Base-by-base conservation (phyloP, 2,888 invertebrate species). In the Trileptium ribeirensis region DNA sequence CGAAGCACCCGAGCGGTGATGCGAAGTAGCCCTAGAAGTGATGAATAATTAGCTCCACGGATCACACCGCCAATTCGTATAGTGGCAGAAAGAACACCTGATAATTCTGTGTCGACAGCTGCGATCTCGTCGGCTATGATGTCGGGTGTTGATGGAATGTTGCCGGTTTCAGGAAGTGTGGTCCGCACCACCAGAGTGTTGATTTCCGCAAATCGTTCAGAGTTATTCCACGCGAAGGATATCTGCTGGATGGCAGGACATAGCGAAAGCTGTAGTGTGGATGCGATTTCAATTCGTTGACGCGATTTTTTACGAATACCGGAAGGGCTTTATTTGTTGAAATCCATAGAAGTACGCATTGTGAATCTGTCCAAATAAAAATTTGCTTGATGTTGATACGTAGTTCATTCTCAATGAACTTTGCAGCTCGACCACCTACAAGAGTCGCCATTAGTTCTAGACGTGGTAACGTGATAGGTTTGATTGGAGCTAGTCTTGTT, bases 211-310 rank as follows among this genome's bases (percentile, higher is more conserved):
- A 19, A 19, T 19, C n/a, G 64, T 19, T 36, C 29, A 70, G 36
- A 36, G 70, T 15, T 8, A 15, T 29, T 19, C 70, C 70, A 33
- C 70, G 29, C 15, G 33, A 33, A 15, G 70, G 70, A 31, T 33
- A 29, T 33, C 36, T 87, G 2, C 86, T 87, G 0, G 87, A 86
- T 81, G 70, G 36, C 29, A 36, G 70, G 15, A 70, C 70, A 70
- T 70, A 70, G 29, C 70, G 8, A n/a, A 70, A 70, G 29, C 36
- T 8, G 36, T 33, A n/a, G 36, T 70, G 15, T 8, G 8, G 15
- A 36, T 70, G 8, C 33, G 33, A 8, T 70, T 29, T 8, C 29
- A 70, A 33, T 70, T 70, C 70, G 15, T 15, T n/a, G 15, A 70
- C 15, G 33, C 70, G 29, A n/a, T 70, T 70, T 70, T 70, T 29